A percentile compares a stretch with the other conserved stretches of the same genome.
Conservation (phyloP, 2,797 vertebrate species). For the Neopelma chrysocephalum region DNA sequence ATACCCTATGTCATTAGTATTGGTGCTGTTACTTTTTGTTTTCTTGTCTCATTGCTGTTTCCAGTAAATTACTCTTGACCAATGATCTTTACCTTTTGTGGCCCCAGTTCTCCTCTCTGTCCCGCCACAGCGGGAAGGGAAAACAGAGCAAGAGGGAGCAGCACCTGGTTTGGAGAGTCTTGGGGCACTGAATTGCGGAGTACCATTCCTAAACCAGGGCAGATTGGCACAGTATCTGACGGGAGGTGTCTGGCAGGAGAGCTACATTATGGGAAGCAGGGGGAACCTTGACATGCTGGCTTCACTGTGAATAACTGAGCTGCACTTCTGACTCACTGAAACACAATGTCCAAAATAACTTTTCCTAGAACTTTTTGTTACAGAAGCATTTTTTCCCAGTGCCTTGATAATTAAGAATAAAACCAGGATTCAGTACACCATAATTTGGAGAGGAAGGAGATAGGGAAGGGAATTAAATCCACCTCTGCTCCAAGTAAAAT, state of each 20-base stretch:
- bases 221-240: not conserved
- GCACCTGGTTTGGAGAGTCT: not conserved
- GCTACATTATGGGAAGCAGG: not conserved
- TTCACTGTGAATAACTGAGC: not conserved
- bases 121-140: too few species aligned
- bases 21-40: not conserved
- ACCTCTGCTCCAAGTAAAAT: not conserved
- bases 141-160: not conserved
- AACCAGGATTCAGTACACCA: not conserved
- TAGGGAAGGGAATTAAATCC: not conserved
- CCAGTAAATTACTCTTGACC: not conserved
- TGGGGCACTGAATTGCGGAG: not conserved
- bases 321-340: constrained; percentile 13
- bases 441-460: not conserved
- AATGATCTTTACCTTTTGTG: not conserved
- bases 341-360: not conserved
- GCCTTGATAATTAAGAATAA: not conserved
- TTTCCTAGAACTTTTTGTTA: constrained; percentile 20
- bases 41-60: not conserved
- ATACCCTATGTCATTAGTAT: not conserved
- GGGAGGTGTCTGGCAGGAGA: not conserved
- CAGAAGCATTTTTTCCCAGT: not conserved
- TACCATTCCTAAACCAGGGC: not conserved
- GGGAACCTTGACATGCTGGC: not conserved
- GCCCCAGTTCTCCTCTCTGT: not conserved